Evolutionary conservation across 2,113 vertebrate species (phyloP), one percentile per base, ranked within the genome.

Genomic region (Lycocorax pyrrhopterus): DNA sequence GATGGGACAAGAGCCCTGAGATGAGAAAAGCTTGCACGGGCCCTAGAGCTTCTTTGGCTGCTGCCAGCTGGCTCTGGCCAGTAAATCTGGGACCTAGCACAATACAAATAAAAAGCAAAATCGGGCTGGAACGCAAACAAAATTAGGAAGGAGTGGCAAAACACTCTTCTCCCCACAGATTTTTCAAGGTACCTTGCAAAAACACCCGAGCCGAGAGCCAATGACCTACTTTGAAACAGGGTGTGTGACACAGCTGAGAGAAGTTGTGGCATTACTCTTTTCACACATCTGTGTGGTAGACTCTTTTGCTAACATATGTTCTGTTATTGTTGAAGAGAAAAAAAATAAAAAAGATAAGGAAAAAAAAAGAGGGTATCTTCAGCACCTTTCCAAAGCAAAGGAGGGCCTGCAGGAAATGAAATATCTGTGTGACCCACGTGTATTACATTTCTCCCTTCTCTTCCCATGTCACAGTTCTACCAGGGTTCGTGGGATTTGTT

Each of bases 391-490:
- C 37, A 74, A 76, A 81, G 71, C 69, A 73, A 78, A 80, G 23
- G 44, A 78, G 44, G 49, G 10, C 47, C 75, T 6, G 1, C 46
- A 60, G 55, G 52, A 72, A 84, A 93, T 33, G 17, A 82, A 84
- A 56, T 0, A 4, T 41, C 74, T 56, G 35, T 32, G 53, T 6
- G 4, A 37, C 27, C 63, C n/a, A 13, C 55, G 51, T 33, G 17
- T 62, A 51, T 74, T 89, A 72, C 51, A 16, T 79, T 83, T 83
- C 89, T 97, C 96, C 97, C 97, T 96, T 97, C 95, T 97, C 94
- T 97, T 98, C 96, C 96, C 95, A 93, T 95, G 72, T 89, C 81
- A 84, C 93, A 87, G 96, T 94, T 97, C 97, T 96, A 67, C 90
- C 51, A 9, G 74, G 37, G 64, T 87, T 89, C 0, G 3, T 68